A percentile compares a stretch with the other conserved stretches of the same genome.
phyloP scores from a whole-genome alignment of 2,797 vertebrate species.

The Anguilla obscura region DNA sequence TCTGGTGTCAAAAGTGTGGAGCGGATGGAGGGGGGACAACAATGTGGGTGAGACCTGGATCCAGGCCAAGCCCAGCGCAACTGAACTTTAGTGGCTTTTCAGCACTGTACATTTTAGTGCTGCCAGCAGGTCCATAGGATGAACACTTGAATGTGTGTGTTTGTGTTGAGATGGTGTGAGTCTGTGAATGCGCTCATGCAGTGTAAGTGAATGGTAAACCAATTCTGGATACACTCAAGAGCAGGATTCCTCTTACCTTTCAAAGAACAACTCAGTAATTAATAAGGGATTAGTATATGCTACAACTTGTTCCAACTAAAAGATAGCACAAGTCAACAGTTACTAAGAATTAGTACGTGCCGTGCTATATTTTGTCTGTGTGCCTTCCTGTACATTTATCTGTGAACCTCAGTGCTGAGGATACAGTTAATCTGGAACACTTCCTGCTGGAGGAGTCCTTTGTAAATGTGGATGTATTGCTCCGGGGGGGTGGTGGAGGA shows the following conservation, averaged over 20 bases:
- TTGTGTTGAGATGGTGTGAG: not conserved
- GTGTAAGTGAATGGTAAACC: not conserved
- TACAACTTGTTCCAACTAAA: not conserved
- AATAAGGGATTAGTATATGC: not conserved
- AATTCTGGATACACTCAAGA: not conserved
- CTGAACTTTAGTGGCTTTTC: conserved; percentile 24
- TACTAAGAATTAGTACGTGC: not conserved
- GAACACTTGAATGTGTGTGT: not conserved
- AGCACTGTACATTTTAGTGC: conserved; percentile 13
- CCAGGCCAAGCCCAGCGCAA: conserved; percentile 20
- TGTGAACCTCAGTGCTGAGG: conserved; percentile 2
- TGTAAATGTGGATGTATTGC: conserved; percentile 32
- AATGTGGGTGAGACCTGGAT: conserved; percentile 19
- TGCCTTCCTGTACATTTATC: conserved; percentile 5
- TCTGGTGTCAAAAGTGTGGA: conserved; percentile 18
- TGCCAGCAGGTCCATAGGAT: not conserved
- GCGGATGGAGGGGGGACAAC: not conserved
- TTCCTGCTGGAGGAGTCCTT: conserved; percentile 23
- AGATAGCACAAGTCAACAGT: not conserved
- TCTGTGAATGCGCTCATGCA: not conserved
- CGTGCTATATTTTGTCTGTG: not conserved
- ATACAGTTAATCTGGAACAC: conserved; percentile 28
- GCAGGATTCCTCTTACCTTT: not conserved
- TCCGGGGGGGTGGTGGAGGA: not conserved
- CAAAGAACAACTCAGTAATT: not conserved